Evolutionary conservation across 2,888 invertebrate genomes (phyloP).

Genomic region (Melanostoma scalare): DNA sequence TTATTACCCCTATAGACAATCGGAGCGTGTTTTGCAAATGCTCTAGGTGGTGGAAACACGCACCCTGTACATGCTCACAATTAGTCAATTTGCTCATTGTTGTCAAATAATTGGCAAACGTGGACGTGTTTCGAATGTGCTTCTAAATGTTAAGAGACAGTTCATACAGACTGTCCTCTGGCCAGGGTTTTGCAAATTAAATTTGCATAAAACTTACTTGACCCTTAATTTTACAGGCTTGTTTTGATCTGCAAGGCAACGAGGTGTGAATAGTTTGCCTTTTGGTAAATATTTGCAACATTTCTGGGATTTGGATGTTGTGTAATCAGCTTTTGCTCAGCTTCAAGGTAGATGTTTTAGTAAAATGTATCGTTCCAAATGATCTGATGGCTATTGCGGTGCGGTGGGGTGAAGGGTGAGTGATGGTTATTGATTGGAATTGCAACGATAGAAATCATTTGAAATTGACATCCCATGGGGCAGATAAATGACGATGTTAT

Average conservation of each 20-base stretch:
- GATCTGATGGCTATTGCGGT: neutral
- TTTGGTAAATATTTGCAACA: conserved; percentile 39
- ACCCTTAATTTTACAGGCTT: conserved; percentile 42
- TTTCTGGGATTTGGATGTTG: neutral
- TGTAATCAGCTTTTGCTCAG: conserved; percentile 31
- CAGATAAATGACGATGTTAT: neutral
- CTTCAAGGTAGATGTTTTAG: conserved; percentile 7
- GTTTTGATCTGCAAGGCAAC: conserved; percentile 29
- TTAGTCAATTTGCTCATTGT: conserved; percentile 69
- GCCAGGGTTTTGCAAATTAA: conserved; percentile 30
- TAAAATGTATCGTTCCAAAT: conserved; percentile 28
- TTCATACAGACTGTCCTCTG: neutral
- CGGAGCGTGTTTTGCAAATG: conserved; percentile 45
- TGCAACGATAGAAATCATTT: conserved; percentile 51
- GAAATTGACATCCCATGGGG: conserved; percentile 40
- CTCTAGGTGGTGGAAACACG: conserved; percentile 44
- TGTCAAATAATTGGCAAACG: conserved; percentile 62
- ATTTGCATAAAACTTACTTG: conserved; percentile 64
- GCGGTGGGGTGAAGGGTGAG: conserved; percentile 12
- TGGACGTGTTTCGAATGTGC: conserved; percentile 15
- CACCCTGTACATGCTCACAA: conserved; percentile 57
- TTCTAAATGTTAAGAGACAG: neutral
- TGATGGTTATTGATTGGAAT: conserved; percentile 52
- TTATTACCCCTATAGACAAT: conserved; percentile 46
- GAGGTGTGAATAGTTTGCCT: conserved; percentile 47